These are phyloP conservation scores for Eubasilissa regina DNA, from an alignment of 1,140 invertebrate species.

Conservation along the genomic window DNA sequence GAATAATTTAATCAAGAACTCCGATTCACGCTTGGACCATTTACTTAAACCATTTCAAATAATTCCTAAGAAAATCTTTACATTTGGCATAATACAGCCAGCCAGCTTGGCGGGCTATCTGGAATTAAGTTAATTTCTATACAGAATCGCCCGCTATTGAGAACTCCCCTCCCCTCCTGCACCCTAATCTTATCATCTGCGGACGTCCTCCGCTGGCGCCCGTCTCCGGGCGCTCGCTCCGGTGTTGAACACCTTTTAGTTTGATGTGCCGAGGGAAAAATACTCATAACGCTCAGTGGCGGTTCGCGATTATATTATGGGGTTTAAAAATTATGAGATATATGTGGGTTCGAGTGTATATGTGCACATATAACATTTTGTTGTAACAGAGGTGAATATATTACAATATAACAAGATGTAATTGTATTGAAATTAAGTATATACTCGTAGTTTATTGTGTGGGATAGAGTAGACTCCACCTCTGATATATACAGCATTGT, in stretches of 20 bases:
- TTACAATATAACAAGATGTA: too few relatives aligned
- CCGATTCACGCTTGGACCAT: neutral
- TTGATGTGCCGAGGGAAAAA: slow-evolving; percentile 27
- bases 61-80: neutral
- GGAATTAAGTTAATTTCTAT: slow-evolving; percentile 38
- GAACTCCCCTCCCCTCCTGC: neutral
- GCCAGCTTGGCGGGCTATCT: neutral
- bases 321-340: too few relatives aligned
- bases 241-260: slow-evolving; percentile 36
- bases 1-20: slow-evolving; percentile 8
- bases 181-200: slow-evolving; percentile 36
- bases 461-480: too few relatives aligned
- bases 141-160: slow-evolving; percentile 26
- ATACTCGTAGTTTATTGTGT: too few relatives aligned
- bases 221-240: neutral
- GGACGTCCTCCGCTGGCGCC: too few relatives aligned
- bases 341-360: too few relatives aligned
- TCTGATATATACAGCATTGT: too few relatives aligned
- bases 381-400: too few relatives aligned
- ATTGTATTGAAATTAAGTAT: too few relatives aligned
- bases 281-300: slow-evolving; percentile 20
- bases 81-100: neutral
- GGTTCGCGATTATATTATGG: neutral
- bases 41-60: neutral
- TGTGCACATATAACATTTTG: too few relatives aligned